Conservation (phyloP, 2,797 vertebrate genomes). For the Microctenopoma steveboyesi region DNA sequence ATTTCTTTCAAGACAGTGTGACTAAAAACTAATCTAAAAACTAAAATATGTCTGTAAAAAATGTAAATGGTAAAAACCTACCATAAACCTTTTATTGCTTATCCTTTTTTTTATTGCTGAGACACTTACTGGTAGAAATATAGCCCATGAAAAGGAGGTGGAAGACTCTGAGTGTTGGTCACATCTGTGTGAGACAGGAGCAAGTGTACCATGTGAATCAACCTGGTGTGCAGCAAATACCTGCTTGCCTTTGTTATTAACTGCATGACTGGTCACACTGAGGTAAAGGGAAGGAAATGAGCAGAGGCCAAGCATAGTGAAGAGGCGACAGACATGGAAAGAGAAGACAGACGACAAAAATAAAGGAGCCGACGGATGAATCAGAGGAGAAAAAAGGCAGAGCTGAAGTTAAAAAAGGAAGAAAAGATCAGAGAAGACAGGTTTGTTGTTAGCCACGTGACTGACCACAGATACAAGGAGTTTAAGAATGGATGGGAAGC, state of each 20-base stretch:
- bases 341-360: slow-evolving; percentile 9
- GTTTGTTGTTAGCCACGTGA: slow-evolving; percentile 37
- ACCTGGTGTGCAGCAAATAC: slow-evolving; percentile 47
- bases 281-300: slow-evolving; percentile 19
- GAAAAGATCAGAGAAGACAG: slow-evolving; percentile 2
- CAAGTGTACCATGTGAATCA: slow-evolving; percentile 45
- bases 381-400: not conserved
- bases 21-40: no score
- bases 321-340: slow-evolving; percentile 14
- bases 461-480: slow-evolving; percentile 21
- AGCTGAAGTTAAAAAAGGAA: slow-evolving; percentile 2
- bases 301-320: slow-evolving; percentile 1
- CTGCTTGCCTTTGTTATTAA: slow-evolving; percentile 50
- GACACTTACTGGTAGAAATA: slow-evolving; percentile 2
- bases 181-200: slow-evolving; percentile 6
- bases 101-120: slow-evolving; percentile 1
- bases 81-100: not conserved
- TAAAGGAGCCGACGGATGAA: not conserved
- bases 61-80: no score
- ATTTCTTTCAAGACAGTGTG: no score
- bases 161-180: slow-evolving; percentile 7
- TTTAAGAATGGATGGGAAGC: not conserved
- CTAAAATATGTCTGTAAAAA: no score
- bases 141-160: not conserved
- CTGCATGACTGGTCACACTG: slow-evolving; percentile 41